These are phyloP conservation scores for Ancistrus triradiatus DNA, from an alignment of 2,113 vertebrate species.

Conservation along the genomic window DNA sequence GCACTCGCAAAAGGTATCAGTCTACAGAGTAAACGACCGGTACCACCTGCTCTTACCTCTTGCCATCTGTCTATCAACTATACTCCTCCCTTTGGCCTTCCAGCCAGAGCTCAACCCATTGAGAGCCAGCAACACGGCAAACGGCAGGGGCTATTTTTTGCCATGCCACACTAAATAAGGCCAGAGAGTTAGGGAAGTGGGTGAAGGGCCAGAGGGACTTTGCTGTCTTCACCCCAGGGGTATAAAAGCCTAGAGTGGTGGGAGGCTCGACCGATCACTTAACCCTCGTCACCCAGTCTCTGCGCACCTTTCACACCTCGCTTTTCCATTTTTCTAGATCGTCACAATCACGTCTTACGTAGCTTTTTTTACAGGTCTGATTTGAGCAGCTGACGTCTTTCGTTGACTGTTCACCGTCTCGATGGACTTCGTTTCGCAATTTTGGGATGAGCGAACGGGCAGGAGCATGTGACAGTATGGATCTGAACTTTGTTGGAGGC, in stretches of 20 bases:
- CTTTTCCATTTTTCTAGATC: background rate
- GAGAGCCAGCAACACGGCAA: slow-evolving; percentile 30
- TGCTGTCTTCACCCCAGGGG: slow-evolving; percentile 70
- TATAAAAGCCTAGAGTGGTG: slow-evolving; percentile 86
- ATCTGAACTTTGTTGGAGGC: slow-evolving; percentile 13
- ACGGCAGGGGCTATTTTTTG: slow-evolving; percentile 89
- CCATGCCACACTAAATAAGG: slow-evolving; percentile 97
- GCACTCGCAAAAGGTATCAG: slow-evolving; percentile 51
- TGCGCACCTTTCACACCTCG: slow-evolving; percentile 4
- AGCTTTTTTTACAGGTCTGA: background rate
- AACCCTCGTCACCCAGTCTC: slow-evolving; percentile 31
- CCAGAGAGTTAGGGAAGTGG: slow-evolving; percentile 67
- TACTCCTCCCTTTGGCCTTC: slow-evolving; percentile 34
- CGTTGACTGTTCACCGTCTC: slow-evolving; percentile 7
- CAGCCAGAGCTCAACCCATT: slow-evolving; percentile 41
- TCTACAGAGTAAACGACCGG: slow-evolving; percentile 48
- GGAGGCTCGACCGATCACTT: slow-evolving; percentile 70
- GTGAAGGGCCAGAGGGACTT: slow-evolving; percentile 46
- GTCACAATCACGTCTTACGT: background rate
- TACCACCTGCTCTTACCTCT: slow-evolving; percentile 35
- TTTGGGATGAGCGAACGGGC: slow-evolving; percentile 29
- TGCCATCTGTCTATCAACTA: background rate
- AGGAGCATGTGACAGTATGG: slow-evolving; percentile 51
- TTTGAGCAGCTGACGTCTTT: background rate
- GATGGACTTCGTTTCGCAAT: background rate